phyloP scores from a whole-genome alignment of 2,797 vertebrate species.

The Hemibagrus guttatus region DNA sequence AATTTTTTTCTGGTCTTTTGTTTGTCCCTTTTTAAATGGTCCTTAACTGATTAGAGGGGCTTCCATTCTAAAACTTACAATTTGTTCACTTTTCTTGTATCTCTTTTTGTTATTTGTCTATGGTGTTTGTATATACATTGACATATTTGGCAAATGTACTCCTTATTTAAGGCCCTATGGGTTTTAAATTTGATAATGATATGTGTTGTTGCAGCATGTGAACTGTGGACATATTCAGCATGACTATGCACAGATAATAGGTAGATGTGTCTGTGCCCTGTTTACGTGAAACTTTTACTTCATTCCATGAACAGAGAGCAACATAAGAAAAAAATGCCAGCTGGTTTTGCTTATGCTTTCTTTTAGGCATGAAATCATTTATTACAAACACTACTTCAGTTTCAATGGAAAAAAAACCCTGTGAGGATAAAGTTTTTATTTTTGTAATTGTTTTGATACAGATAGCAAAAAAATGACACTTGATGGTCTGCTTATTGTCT shows the following conservation, averaged over 20 bases:
- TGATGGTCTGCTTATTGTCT: conserved; percentile 63
- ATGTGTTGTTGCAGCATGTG: conserved; percentile 77
- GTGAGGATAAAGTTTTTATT: conserved; percentile 76
- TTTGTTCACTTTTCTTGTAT: conserved; percentile 54
- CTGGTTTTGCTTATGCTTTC: conserved; percentile 61
- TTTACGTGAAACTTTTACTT: conserved; percentile 64
- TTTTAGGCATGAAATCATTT: conserved; percentile 61
- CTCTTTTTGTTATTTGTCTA: conserved; percentile 56
- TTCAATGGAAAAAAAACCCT: conserved; percentile 56
- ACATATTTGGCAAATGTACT: conserved; percentile 50
- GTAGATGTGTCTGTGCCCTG: conserved; percentile 65
- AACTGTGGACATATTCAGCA: conserved; percentile 74
- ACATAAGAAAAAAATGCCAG: conserved; percentile 35
- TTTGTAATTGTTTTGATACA: conserved; percentile 85
- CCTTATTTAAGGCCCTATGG: conserved; percentile 55
- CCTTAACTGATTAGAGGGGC: conserved; percentile 60
- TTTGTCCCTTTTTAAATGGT: conserved; percentile 69
- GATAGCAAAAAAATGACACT: conserved; percentile 63
- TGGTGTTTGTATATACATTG: conserved; percentile 65
- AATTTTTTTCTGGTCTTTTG: conserved; percentile 54
- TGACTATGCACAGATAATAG: conserved; percentile 75
- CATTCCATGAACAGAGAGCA: conserved; percentile 57
- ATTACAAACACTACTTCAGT: conserved; percentile 62
- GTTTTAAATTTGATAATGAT: conserved; percentile 60
- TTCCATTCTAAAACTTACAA: conserved; percentile 64